Conservation (phyloP, 1,140 invertebrate species). For the Leptonema lineaticorne region DNA sequence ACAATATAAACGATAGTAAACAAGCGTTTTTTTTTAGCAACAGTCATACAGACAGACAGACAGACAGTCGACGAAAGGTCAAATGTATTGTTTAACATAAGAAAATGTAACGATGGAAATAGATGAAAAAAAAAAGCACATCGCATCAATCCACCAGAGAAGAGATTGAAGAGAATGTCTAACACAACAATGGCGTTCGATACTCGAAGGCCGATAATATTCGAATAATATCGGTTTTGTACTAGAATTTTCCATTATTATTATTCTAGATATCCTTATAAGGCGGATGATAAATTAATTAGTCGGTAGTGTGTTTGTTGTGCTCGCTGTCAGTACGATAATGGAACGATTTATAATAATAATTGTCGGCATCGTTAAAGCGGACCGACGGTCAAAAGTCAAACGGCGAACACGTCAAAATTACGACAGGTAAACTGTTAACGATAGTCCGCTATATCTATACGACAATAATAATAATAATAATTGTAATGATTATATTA, state of each 20-base stretch:
- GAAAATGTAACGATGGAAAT: not conserved
- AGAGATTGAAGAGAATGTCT: not conserved
- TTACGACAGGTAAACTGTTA: too few relatives aligned
- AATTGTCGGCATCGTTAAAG: constrained; percentile 13
- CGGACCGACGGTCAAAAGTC: not conserved
- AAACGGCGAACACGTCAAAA: constrained; percentile 6
- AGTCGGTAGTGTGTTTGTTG: not conserved
- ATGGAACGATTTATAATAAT: constrained; percentile 15
- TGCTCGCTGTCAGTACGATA: not conserved
- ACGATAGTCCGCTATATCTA: too few relatives aligned
- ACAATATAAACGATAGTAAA: too few relatives aligned
- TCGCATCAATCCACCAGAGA: not conserved
- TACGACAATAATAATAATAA: too few relatives aligned
- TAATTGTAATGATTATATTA: too few relatives aligned
- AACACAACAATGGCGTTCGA: not conserved
- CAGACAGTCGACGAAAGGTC: constrained; percentile 3
- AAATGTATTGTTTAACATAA: constrained; percentile 2
- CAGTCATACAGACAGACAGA: too few relatives aligned
- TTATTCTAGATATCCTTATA: too few relatives aligned
- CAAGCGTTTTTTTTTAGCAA: too few relatives aligned
- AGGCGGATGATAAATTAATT: constrained; percentile 15
- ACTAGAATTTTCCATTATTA: too few relatives aligned
- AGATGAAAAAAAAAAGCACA: not conserved
- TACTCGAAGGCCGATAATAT: too few relatives aligned
- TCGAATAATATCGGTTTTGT: too few relatives aligned